Percentiles rank a stretch among this genome's conserved stretches.
Conservation (phyloP, 2,113 vertebrate genomes). For the Elephantulus edwardii region DNA sequence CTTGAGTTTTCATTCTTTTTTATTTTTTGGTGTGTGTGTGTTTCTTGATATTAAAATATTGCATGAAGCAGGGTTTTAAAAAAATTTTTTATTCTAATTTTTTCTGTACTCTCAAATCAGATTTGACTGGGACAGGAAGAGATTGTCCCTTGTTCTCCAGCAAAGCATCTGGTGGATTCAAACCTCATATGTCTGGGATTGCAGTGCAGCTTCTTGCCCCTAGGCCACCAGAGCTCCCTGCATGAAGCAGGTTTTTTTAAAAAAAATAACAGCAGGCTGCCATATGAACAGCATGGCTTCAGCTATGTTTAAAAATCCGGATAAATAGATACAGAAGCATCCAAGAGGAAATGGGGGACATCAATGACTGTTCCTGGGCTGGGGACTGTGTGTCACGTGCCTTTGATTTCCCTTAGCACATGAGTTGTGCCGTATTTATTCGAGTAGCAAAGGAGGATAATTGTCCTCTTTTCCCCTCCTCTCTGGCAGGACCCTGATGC, state of each 20-base stretch:
- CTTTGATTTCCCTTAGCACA: not conserved
- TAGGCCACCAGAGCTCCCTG: too few relatives aligned
- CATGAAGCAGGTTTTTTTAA: not conserved
- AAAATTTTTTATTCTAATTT: too few relatives aligned
- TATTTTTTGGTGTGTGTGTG: not conserved
- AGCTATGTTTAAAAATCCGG: not conserved
- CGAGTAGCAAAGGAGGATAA: too few relatives aligned
- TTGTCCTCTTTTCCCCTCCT: not conserved
- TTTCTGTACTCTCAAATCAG: too few relatives aligned
- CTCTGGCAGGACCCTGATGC: slow-evolving; percentile 90
- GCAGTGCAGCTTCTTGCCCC: too few relatives aligned
- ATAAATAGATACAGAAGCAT: not conserved
- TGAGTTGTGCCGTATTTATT: not conserved
- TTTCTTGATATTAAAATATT: not conserved
- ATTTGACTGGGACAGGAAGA: too few relatives aligned
- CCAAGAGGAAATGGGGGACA: not conserved
- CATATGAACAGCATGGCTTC: not conserved
- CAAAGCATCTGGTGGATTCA: too few relatives aligned
- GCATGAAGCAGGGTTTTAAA: not conserved
- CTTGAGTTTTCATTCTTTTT: not conserved
- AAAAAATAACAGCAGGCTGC: not conserved
- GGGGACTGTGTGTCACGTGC: not conserved
- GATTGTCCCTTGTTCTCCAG: too few relatives aligned
- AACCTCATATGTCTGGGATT: too few relatives aligned
- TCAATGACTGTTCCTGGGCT: not conserved